Percentiles rank a stretch among this genome's conserved stretches.
phyloP scores from a whole-genome alignment of 2,797 vertebrate species.

The Halcyon leucocephala region DNA sequence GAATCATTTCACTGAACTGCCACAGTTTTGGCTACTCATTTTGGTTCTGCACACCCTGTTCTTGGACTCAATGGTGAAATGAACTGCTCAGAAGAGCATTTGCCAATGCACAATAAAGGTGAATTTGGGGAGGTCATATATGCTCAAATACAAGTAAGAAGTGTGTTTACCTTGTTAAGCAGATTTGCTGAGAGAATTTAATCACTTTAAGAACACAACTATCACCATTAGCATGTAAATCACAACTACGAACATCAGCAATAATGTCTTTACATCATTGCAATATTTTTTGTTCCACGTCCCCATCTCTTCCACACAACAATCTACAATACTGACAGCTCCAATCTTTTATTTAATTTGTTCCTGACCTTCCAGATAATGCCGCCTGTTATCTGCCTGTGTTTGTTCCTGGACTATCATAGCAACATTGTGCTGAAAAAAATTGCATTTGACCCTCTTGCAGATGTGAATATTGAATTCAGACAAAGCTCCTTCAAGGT shows the following conservation, averaged over 20 bases:
- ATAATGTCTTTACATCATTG: neutral
- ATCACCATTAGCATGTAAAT: neutral
- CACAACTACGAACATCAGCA: neutral
- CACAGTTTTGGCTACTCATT: neutral
- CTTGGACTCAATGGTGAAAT: neutral
- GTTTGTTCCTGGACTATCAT: neutral
- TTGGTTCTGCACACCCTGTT: neutral
- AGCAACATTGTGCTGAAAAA: neutral
- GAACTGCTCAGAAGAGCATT: neutral
- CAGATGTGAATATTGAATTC: neutral
- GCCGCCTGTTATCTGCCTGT: neutral
- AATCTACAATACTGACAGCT: neutral
- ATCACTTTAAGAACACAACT: neutral
- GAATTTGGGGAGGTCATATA: rapidly evolving
- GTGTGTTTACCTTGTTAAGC: neutral
- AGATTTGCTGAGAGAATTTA: neutral
- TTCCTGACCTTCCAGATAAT: conserved; percentile 37
- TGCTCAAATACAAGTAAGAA: neutral
- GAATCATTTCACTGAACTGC: rapidly evolving
- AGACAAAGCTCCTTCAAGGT: neutral
- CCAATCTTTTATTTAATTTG: conserved; percentile 46
- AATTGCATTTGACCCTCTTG: neutral
- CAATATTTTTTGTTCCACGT: neutral
- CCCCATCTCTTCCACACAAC: neutral
- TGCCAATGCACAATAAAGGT: neutral